Conservation (phyloP, 1,140 invertebrate genomes). For the Diorhabda elongata region DNA sequence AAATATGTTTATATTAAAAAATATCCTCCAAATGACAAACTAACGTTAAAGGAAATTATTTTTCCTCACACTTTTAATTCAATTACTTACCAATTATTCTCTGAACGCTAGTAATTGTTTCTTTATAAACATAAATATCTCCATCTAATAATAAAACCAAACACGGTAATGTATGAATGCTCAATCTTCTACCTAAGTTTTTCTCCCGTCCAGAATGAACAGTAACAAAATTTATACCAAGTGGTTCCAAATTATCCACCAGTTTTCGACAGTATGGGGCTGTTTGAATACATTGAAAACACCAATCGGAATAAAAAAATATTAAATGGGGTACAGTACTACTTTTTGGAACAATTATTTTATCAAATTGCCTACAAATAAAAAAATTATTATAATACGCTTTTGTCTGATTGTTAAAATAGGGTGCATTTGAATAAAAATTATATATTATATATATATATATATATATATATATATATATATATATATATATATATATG, state of each 20-base stretch:
- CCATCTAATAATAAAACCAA: conserved; percentile 80
- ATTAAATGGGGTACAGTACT: conserved; percentile 74
- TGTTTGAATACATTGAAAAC: conserved; percentile 81
- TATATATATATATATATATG: no score
- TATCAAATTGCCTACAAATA: conserved; percentile 75
- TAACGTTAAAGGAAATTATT: neutral
- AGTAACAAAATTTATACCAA: conserved; percentile 68
- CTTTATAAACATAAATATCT: conserved; percentile 73
- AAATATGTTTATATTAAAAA: no score
- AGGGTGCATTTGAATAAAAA: neutral
- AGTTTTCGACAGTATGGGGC: conserved; percentile 78
- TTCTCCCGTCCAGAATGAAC: conserved; percentile 81
- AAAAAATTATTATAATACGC: neutral
- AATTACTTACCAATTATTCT: conserved; percentile 66
- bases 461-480: no score
- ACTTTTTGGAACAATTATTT: conserved; percentile 78
- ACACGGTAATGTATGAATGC: conserved; percentile 74
- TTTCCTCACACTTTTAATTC: neutral
- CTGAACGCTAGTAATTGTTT: conserved; percentile 68
- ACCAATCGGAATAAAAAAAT: conserved; percentile 90
- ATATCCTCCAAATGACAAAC: no score
- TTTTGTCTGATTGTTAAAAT: no score
- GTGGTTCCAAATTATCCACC: conserved; percentile 77
- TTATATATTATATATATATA: no score
- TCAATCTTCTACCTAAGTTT: conserved; percentile 68